Evolutionary conservation across 2,888 invertebrate species (phyloP), one percentile per base, ranked within the genome.

Genomic region (Apamea anceps): DNA sequence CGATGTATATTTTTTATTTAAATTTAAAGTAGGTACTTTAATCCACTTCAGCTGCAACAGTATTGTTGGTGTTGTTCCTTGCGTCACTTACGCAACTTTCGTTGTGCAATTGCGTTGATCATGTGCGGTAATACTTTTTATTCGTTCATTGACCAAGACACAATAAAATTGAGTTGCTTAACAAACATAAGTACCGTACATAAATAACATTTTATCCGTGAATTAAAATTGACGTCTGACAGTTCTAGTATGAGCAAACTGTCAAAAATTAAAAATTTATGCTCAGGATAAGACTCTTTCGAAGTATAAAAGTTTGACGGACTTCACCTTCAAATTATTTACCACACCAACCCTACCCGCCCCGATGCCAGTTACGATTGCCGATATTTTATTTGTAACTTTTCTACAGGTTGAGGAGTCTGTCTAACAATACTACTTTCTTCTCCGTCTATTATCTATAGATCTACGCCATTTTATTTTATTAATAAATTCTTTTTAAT

Each of bases 401-500:
- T 48, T 28, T 45, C 21, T 37, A 71, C 37, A n/a, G 12, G 6
- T 51, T 62, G 21, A 51, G 8, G 28, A 63, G 25, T 28, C 25
- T 48, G 21, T 12, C 15, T n/a, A 60, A 21, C 15, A 51, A 25
- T 32, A 18, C 7, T 21, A 62, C 32, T 73, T 70, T 72, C 68
- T 70, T 68, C 25, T 51, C 28, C 13, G 42, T 71, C 57, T 60
- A 32, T 71, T 57, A 15, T 54, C 13, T n/a, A 5, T 21, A 65
- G 5, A 72, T 37, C n/a, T 63, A 28, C 32, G 60, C 65, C 28
- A 66, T 81, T 80, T 51, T 72, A 72, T 78, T 81, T 79, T 77
- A 75, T 75, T 60, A 79, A 72, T 77, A 83, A 81, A 90, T 86
- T 85, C 4, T 88, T 87, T 85, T 91, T 91, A 91, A 92, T 89